Base-by-base conservation (phyloP, 2,797 vertebrate species). In the Galago senegalensis region DNA sequence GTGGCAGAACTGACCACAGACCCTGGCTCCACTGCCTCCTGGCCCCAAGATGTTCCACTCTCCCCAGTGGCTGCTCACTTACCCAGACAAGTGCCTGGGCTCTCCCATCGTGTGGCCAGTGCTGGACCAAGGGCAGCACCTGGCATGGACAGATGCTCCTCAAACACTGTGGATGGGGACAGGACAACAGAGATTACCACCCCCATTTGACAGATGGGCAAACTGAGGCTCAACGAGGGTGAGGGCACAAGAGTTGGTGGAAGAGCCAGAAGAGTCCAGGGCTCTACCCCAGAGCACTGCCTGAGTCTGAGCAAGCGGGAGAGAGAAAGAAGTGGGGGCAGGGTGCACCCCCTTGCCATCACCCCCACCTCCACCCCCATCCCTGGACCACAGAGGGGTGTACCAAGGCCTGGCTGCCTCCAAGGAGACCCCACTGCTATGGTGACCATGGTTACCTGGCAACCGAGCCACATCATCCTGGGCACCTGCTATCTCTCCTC, bases 371-470 rank as follows among this genome's bases (percentile, higher is more conserved):
- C 43, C 40, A 40, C 40, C 89, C 40, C 46, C 18, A 31, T 29
- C 49, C 56, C 43, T 6, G 10, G 7, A 34, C 93, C 49, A 40
- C 40, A 18, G 63, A 79, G 17, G 58, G 92, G 94, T 73, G 37
- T 12, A 43, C 77, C 3, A 1, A 77, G 93, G 87, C 43, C 72
- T 13, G 14, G 14, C 58, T n/a, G 70, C 93, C 92, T 93, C 95
- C 31, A 10, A 80, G 91, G 95, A 97, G 86, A 67, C 80, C 69
- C 13, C 0, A 94, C 97, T 97, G 96, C 97, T 37, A 96, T 96
- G 91, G 97, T 81, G 96, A 97, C 95, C 92, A 60, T 70, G 0
- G 95, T 98, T 97, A 95, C 97, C 97, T 97, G 93, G 97, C 96
- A 98, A 98, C 97, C 3, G 7, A 79, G 46, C 84, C 40, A 37